A percentile compares a stretch with the other conserved stretches of the same genome.
These are phyloP conservation scores for Gadus macrocephalus DNA, from an alignment of 2,113 vertebrate genomes.

Conservation along the genomic window DNA sequence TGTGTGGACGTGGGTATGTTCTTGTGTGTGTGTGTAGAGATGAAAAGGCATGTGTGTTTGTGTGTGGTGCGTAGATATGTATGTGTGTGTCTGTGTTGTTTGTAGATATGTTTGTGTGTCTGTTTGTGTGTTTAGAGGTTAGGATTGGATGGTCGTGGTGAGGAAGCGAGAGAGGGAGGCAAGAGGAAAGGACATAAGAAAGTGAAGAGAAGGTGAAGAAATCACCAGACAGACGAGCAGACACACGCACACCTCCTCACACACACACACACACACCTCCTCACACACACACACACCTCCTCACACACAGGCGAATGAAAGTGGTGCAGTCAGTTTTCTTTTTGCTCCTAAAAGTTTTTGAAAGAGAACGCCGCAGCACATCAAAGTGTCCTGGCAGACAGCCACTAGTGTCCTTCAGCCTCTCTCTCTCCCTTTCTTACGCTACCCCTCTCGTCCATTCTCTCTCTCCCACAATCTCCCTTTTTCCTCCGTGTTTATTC, in stretches of 20 bases:
- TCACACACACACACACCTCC: constrained; percentile 30
- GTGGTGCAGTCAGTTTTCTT: constrained; percentile 54
- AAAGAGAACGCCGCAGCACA: constrained; percentile 65
- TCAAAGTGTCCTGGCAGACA: constrained; percentile 68
- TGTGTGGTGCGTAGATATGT: too few species aligned
- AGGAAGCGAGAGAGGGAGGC: too few species aligned
- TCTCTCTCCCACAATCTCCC: constrained; percentile 12
- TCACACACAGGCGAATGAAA: constrained; percentile 53
- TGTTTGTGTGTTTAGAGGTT: too few species aligned
- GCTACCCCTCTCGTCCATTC: neutral
- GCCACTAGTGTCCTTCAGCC: constrained; percentile 60
- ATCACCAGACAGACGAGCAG: neutral
- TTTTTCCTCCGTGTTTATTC: constrained; percentile 55
- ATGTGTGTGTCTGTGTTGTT: too few species aligned
- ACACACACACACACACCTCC: constrained; percentile 25
- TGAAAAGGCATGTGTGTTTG: too few species aligned
- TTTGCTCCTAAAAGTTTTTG: constrained; percentile 63
- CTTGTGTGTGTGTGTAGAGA: too few species aligned
- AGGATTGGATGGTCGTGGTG: too few species aligned
- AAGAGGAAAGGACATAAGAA: too few species aligned
- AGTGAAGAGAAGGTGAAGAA: too few species aligned
- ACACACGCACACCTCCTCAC: neutral
- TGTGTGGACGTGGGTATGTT: too few species aligned
- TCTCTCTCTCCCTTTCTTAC: constrained; percentile 58
- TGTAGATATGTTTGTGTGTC: too few species aligned